Evolutionary conservation across 2,113 vertebrate species (phyloP), one percentile per base, ranked within the genome.

Genomic region (Larimichthys crocea): DNA sequence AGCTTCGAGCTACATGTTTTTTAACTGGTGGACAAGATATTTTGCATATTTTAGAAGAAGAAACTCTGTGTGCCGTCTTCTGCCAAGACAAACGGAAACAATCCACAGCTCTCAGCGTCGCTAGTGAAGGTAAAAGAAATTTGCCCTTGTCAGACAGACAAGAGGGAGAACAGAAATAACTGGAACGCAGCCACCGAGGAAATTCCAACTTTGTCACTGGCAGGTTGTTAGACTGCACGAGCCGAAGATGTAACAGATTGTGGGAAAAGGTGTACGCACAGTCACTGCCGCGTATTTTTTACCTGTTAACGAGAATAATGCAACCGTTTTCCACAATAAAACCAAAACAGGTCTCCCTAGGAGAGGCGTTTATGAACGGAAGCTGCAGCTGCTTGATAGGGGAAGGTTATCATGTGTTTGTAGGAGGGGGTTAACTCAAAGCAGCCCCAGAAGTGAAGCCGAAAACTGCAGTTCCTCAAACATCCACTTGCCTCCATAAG

Each of bases 141-240:
- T 31, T 11, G 16, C 0, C 65, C 19, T 3, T 42, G 31, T 76
- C 48, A 61, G n/a, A 62, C 3, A 0, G 22, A 56, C 19, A 50
- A 69, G 16, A 35, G 61, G 70, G 6, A 66, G 53, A 10, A 57
- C 26, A 42, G 31, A 88, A 86, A 77, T 55, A 40, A 59, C 16
- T 81, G 46, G 70, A 40, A 6, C 44, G 44, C 56, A 82, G 63
- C 67, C 74, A 65, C 69, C 4, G 59, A 86, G 83, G 85, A 85
- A 83, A 86, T 85, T 84, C 79, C 64, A 62, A 17, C 42, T 79
- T 80, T 85, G 76, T 84, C 79, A 62, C 22, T 86, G 75, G 82
- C 80, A 80, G 63, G 35, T 72, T 65, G 57, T 63, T 15, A 40
- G 68, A 31, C 55, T 29, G 20, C 50, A 64, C 0, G n/a, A 70